phyloP scores from a whole-genome alignment of 2,888 invertebrate genomes.

The Cylloceria caligata region DNA sequence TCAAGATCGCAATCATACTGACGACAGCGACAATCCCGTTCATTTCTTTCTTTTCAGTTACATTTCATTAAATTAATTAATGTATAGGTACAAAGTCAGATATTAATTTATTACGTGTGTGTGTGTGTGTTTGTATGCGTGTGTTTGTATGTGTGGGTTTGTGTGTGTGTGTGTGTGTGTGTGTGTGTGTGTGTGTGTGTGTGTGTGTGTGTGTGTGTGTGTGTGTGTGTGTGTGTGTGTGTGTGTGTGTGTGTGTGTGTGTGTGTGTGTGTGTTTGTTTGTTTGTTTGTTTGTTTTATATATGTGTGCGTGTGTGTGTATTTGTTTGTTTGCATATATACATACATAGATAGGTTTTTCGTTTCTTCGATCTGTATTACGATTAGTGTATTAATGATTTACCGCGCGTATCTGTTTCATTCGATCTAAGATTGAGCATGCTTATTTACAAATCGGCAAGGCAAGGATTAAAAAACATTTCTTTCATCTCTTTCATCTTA shows the following conservation, averaged over 20 bases:
- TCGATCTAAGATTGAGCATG: constrained; percentile 81
- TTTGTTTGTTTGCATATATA: too few relatives aligned
- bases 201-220: too few relatives aligned
- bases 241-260: too few relatives aligned
- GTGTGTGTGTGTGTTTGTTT: too few relatives aligned
- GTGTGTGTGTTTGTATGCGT: too few relatives aligned
- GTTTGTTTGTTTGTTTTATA: too few relatives aligned
- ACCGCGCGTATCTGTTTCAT: constrained; percentile 60
- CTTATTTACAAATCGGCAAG: constrained; percentile 82
- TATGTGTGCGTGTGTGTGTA: constrained; percentile 73
- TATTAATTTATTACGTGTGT: constrained; percentile 78
- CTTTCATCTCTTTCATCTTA: constrained; percentile 26
- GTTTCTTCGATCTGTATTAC: constrained; percentile 44
- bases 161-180: constrained; percentile 74
- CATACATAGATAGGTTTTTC: too few relatives aligned
- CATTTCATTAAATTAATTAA: constrained; percentile 79
- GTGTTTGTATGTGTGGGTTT: too few relatives aligned
- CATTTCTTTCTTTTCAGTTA: constrained; percentile 57
- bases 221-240: constrained; percentile 72
- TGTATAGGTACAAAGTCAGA: constrained; percentile 83
- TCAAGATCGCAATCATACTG: constrained; percentile 35
- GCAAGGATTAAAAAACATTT: constrained; percentile 76
- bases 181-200: constrained; percentile 46
- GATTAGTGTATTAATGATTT: constrained; percentile 72
- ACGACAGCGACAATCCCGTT: constrained; percentile 54